Conservation (phyloP, 92 coral and sea anemone species). For the Palythoa caribaeorum region DNA sequence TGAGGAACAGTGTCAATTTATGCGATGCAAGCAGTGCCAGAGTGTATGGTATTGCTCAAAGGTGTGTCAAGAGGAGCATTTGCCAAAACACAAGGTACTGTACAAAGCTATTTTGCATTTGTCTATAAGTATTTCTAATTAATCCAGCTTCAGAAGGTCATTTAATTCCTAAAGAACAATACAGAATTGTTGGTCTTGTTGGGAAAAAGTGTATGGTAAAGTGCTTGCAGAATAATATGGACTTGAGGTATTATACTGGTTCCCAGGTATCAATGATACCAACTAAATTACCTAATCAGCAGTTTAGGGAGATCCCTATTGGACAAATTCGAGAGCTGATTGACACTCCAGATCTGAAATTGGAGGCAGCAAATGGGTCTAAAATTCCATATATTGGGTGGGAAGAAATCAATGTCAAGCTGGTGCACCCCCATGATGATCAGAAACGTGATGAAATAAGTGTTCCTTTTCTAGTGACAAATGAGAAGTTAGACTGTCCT, state of each 20-base stretch:
- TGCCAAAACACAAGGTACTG: constrained; percentile 61
- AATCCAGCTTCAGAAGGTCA: constrained; percentile 63
- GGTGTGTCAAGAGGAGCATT: constrained; percentile 65
- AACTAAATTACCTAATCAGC: constrained; percentile 36
- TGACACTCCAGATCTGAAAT: constrained; percentile 32
- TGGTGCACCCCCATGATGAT: constrained; percentile 33
- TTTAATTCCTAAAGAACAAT: constrained; percentile 70
- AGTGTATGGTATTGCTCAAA: constrained; percentile 70
- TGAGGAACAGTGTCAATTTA: too few species aligned
- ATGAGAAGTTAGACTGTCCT: constrained; percentile 47
- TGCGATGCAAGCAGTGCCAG: constrained; percentile 44
- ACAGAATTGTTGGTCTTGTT: constrained; percentile 60
- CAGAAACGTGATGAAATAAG: constrained; percentile 52
- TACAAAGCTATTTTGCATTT: constrained; percentile 65
- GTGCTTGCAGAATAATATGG: constrained; percentile 60
- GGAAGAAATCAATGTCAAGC: constrained; percentile 57
- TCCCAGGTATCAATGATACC: constrained; percentile 78
- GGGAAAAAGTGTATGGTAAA: constrained; percentile 72
- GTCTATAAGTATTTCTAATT: constrained; percentile 26
- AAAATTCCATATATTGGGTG: constrained; percentile 60
- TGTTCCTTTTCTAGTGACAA: constrained; percentile 55
- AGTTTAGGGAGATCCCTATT: constrained; percentile 40
- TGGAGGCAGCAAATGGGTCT: constrained; percentile 66
- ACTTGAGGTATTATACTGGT: constrained; percentile 63
- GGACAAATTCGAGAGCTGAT: constrained; percentile 32